phyloP scores from a whole-genome alignment of 2,888 invertebrate species.

The Pseudanteris insignis region DNA sequence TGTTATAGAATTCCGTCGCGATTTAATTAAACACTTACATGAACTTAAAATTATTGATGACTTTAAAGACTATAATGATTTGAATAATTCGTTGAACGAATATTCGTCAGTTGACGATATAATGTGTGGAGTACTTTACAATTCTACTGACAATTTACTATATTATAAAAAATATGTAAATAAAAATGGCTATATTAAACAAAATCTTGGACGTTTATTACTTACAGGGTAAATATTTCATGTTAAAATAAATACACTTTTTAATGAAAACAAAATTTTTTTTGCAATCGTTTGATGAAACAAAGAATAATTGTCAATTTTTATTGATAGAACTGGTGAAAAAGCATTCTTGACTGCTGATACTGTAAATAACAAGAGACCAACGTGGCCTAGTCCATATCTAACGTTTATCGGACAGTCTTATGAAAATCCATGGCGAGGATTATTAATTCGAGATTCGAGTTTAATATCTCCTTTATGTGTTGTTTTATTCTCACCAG shows the following conservation, averaged over 20 bases:
- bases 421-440: conserved; percentile 70
- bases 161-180: conserved; percentile 67
- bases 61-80: conserved; percentile 48
- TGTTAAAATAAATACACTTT: conserved; percentile 67
- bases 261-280: conserved; percentile 5
- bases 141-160: conserved; percentile 71
- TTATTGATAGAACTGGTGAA: conserved; percentile 62
- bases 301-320: no score
- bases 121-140: conserved; percentile 70
- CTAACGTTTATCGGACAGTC: conserved; percentile 71
- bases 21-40: no score
- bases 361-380: conserved; percentile 73
- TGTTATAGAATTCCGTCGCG: no score
- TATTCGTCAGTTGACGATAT: conserved; percentile 71
- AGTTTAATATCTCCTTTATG: conserved; percentile 71
- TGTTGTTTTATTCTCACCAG: conserved; percentile 69
- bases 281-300: no score
- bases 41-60: conserved; percentile 3
- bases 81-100: conserved; percentile 64
- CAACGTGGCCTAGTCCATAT: conserved; percentile 66
- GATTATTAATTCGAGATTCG: conserved; percentile 70
- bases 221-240: no score
- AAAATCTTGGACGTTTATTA: no score
- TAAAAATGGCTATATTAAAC: conserved; percentile 70
- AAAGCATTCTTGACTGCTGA: conserved; percentile 71